A percentile compares a stretch with the other conserved stretches of the same genome.
phyloP scores from a whole-genome alignment of 1,140 invertebrate species.

The Leguminivora glycinivorella region DNA sequence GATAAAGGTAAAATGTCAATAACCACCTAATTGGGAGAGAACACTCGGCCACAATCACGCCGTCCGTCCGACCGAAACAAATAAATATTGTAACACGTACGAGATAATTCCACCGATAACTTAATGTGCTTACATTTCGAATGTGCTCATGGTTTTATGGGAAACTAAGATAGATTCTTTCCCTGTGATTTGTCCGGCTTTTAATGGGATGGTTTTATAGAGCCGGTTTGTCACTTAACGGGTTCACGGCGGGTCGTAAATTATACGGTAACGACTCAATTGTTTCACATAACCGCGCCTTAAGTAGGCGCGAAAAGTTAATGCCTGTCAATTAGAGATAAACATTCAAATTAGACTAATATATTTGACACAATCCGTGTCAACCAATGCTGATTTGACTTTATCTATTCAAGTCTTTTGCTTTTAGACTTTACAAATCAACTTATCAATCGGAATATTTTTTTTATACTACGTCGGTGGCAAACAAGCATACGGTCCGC shows the following conservation, averaged over 20 bases:
- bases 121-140: conserved; percentile 78
- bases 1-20: conserved; percentile 79
- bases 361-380: background rate
- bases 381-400: background rate
- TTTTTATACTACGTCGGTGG: too few species aligned
- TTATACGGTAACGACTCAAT: conserved; percentile 11
- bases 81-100: conserved; percentile 76
- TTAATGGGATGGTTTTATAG: conserved; percentile 26
- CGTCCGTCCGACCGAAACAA: conserved; percentile 65
- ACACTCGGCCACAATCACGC: conserved; percentile 66
- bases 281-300: background rate
- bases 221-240: conserved; percentile 26
- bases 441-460: too few species aligned
- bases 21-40: conserved; percentile 78
- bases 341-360: background rate
- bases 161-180: conserved; percentile 53
- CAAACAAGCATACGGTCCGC: too few species aligned
- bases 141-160: conserved; percentile 78
- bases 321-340: conserved; percentile 7
- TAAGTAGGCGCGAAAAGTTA: conserved; percentile 9
- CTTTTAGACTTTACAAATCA: background rate
- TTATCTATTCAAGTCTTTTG: background rate
- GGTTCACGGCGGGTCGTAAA: background rate
- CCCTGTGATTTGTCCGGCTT: conserved; percentile 52
- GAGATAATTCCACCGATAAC: conserved; percentile 76